Base-by-base conservation (phyloP, 1,140 invertebrate species). In the Pseudomyrmex pallidus region DNA sequence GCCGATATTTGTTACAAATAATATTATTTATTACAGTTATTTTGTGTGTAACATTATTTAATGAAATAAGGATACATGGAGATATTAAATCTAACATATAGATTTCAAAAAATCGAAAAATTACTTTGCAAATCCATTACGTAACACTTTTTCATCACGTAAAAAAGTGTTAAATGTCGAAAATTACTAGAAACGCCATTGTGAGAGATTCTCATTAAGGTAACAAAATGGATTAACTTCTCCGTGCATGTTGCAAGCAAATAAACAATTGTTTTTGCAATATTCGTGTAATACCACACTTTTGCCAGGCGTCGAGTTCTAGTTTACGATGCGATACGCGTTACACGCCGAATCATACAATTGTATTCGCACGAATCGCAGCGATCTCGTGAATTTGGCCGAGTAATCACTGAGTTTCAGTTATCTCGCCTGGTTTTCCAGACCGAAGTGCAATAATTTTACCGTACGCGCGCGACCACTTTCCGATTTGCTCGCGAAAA, bases 321-420 rank as follows among this genome's bases (percentile, higher is more conserved):
- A 46, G 48, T 80, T 78, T 78, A 78, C 76, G 66, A 78, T 78
- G 64, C 76, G n/a, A 50, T 70, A 48, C 54, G n/a, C 54, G 66
- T 80, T 80, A 61, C 76, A 48, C 20, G 66, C n/a, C 54, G 76
- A 72, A 80, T 78, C 44, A 54, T 25, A 12, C 63, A 15, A 25
- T 48, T 57, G 76, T 63, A 57, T 74, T 22, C 20, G 10, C 35
- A 52, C 59, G 68, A 82, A 12, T 73, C 67, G 17, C 17, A 44
- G 44, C 52, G 46, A 76, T 76, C n/a, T n/a, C 46, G 62, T 56
- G 52, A 59, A 76, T 83, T 83, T 83, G 72, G 17, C 61, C 59
- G 61, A 77, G 73, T 67, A 77, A 83, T 83, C 62, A 76, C 44
- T 44, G 73, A 59, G 73, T n/a, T 67, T 66, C 73, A 83, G 76